Conservation (phyloP, 2,797 vertebrate genomes). For the Austrolebias charrua region DNA sequence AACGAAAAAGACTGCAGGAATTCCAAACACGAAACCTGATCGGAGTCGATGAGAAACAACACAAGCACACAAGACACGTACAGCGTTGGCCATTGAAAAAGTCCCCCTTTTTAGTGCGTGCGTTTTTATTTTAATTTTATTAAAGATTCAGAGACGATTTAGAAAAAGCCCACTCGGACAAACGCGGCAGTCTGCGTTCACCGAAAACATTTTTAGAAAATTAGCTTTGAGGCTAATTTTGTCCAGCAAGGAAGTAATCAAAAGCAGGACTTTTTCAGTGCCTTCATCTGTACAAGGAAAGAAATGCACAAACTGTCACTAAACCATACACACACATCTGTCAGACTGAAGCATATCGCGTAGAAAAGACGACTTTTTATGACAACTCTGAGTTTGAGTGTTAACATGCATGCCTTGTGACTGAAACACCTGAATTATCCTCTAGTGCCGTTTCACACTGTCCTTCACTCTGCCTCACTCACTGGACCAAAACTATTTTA, state of each 20-base stretch:
- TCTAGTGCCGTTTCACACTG: slow-evolving; percentile 78
- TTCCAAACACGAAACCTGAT: slow-evolving; percentile 59
- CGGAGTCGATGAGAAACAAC: slow-evolving; percentile 47
- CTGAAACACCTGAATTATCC: slow-evolving; percentile 76
- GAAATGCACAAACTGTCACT: slow-evolving; percentile 37
- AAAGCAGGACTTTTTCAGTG: slow-evolving; percentile 54
- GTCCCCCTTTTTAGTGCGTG: slow-evolving; percentile 37
- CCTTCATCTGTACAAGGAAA: slow-evolving; percentile 38
- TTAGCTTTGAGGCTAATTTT: slow-evolving; percentile 1
- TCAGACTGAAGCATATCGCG: slow-evolving; percentile 44
- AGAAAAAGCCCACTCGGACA: slow-evolving; percentile 9
- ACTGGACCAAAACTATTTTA: slow-evolving; percentile 45
- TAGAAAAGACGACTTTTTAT: slow-evolving; percentile 37
- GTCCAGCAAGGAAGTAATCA: slow-evolving; percentile 17
- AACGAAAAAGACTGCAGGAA: slow-evolving; percentile 54
- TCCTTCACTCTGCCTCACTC: slow-evolving; percentile 76
- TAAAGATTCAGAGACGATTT: background rate
- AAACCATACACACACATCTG: slow-evolving; percentile 28
- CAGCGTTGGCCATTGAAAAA: slow-evolving; percentile 37
- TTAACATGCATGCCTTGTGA: slow-evolving; percentile 84
- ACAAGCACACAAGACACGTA: slow-evolving; percentile 52
- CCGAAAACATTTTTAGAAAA: slow-evolving; percentile 1
- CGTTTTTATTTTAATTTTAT: background rate
- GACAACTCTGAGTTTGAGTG: slow-evolving; percentile 69
- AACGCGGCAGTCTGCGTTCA: slow-evolving; percentile 22